Base-by-base conservation (phyloP, 2,113 vertebrate species). In the Nibea coibor region DNA sequence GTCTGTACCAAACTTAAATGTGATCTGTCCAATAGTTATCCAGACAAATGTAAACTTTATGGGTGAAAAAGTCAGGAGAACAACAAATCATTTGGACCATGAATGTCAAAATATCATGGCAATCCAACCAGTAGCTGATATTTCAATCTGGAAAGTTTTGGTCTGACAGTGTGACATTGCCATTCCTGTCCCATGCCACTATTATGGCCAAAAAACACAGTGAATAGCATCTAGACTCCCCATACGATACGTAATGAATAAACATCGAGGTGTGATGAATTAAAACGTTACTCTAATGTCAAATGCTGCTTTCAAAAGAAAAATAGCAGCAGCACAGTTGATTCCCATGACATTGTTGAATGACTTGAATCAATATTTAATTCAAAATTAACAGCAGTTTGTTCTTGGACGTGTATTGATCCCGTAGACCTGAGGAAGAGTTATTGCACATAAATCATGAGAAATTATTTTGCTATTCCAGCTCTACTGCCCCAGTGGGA, bases 311-410 rank as follows among this genome's bases (percentile, higher is more conserved):
- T 78, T 81, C 24, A 39, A 24, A 58, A 51, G 17, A 53, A 58
- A 58, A 67, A 73, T 6, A 42, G 28, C 7, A 19, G 53, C 20
- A 48, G 39, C 24, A 7, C n/a, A 4, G 20, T 54, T 67, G 17
- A 74, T 72, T 84, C 39, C 72, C 48, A 48, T 39, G 65, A 72
- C 80, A 19, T 56, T 72, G 68, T 61, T 61, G 64, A 80, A 57
- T 69, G 31, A 75, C 48, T 56, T 22, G 26, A 83, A 90, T 88
- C 72, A 84, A 91, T 83, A 85, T 87, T 86, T 83, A 86, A 87
- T 91, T 88, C 68, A 31, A 84, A 81, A 83, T 75, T 64, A 84
- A 77, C 73, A 80, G 71, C 79, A 61, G 57, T 74, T 78, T 76
- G 74, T 75, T 87, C 53, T 31, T 43, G 63, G 84, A 61, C 66